Base-by-base conservation (phyloP, 1,140 invertebrate species). In the Drosophila biarmipes region DNA sequence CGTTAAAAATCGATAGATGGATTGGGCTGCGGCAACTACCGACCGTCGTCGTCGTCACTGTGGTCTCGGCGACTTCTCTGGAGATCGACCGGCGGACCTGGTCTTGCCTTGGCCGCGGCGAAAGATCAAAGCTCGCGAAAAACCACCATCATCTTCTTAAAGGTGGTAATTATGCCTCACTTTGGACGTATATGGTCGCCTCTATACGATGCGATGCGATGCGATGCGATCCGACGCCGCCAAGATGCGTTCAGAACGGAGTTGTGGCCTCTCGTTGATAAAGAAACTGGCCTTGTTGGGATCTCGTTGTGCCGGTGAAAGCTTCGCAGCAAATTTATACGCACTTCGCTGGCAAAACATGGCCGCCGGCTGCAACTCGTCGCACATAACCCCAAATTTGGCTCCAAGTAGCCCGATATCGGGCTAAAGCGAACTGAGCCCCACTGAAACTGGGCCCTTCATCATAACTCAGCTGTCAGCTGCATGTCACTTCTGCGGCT, bases 1-100 rank as follows among this genome's bases (percentile, higher is more conserved):
- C 90, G 89, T 91, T 90, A 90, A 90, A 91, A 90, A 91, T 90
- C 89, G 89, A 90, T 90, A 82, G 87, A 89, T 90, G 76, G 87
- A 78, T 89, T 82, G 82, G 66, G 62, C 69, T 43, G 66, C 59
- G 59, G 48, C 64, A 73, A 84, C 80, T 80, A 77, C 78, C 71
- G 73, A 48, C 34, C 57, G 19, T 42, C 49, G 54, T 45, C 54
- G 46, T 31, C 52, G 57, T 48, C 74, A 54, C 63, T 72, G 61
- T 85, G 80, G 67, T 73, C 80, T 61, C 64, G 21, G 49, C 37
- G 24, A 45, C 69, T 74, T 48, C 72, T 27, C 35, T 67, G 63
- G 42, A 46, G 66, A 56, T 42, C 63, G 63, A 38, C 54, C 34
- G 52, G 51, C 64, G 46, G 43, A 55, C 56, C 49, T 58, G 64